phyloP scores from a whole-genome alignment of 1,140 invertebrate genomes.

The Chlorops oryzae region DNA sequence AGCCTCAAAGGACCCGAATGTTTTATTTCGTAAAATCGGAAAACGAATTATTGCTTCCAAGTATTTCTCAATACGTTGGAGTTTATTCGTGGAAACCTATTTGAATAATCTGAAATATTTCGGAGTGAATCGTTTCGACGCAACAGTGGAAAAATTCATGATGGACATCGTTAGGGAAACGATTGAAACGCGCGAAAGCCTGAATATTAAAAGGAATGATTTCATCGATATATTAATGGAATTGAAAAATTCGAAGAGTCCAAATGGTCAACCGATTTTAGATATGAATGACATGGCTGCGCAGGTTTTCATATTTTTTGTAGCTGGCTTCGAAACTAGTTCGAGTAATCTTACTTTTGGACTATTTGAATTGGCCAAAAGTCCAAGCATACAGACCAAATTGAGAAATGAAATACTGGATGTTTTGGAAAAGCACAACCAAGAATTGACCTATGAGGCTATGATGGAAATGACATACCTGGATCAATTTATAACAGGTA shows the following conservation, averaged over 20 bases:
- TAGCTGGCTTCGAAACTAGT: slow-evolving; percentile 60
- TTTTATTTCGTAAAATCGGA: slow-evolving; percentile 50
- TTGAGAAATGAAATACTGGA: slow-evolving; percentile 52
- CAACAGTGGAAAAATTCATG: slow-evolving; percentile 51
- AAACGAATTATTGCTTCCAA: slow-evolving; percentile 22
- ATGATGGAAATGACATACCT: slow-evolving; percentile 53
- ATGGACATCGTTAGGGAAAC: slow-evolving; percentile 49
- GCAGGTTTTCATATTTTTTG: slow-evolving; percentile 52
- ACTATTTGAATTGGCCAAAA: slow-evolving; percentile 52
- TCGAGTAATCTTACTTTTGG: slow-evolving; percentile 52
- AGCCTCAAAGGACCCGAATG: slow-evolving; percentile 50
- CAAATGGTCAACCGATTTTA: slow-evolving; percentile 24
- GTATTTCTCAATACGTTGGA: slow-evolving; percentile 11
- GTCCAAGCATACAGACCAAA: slow-evolving; percentile 53
- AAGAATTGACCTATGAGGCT: slow-evolving; percentile 51
- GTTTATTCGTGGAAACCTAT: slow-evolving; percentile 22
- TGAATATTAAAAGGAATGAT: slow-evolving; percentile 51
- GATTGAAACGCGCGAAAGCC: slow-evolving; percentile 49
- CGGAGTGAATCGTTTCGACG: slow-evolving; percentile 41
- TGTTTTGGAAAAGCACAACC: slow-evolving; percentile 40
- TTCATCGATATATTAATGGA: slow-evolving; percentile 54
- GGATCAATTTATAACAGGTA: slow-evolving; percentile 53
- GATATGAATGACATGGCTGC: slow-evolving; percentile 46
- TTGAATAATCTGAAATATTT: slow-evolving; percentile 25
- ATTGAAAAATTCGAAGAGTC: slow-evolving; percentile 47